phyloP scores from a whole-genome alignment of 2,888 invertebrate species.

The Tenthredo amoena region DNA sequence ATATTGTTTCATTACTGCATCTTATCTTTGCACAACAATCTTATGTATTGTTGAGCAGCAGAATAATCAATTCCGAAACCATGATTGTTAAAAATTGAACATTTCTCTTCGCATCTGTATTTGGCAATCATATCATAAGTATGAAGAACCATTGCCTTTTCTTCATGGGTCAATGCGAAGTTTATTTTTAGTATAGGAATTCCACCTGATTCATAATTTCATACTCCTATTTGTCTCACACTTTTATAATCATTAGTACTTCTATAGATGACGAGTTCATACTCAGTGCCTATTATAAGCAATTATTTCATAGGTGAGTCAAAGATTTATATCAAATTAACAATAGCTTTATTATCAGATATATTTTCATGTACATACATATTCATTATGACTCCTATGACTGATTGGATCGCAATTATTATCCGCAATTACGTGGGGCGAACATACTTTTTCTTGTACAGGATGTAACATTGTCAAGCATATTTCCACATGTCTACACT shows the following conservation, averaged over 20 bases:
- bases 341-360: conserved; percentile 29
- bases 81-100: neutral
- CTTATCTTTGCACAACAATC: neutral
- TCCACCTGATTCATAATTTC: neutral
- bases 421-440: conserved; percentile 1
- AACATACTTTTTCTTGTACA: conserved; percentile 16
- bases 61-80: neutral
- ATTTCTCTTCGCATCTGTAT: no score
- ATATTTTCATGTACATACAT: conserved; percentile 6
- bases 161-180: neutral
- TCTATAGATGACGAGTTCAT: neutral
- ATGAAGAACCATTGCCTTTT: neutral
- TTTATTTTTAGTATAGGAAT: neutral
- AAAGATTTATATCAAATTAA: neutral
- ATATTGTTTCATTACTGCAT: conserved; percentile 8
- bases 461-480: neutral
- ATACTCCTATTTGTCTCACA: neutral
- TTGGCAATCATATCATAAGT: neutral
- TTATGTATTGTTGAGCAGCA: neutral
- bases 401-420: neutral
- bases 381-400: neutral
- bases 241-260: neutral
- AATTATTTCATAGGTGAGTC: conserved; percentile 2
- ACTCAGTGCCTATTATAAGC: neutral
- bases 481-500: neutral